These are phyloP conservation scores for Mesembrinibis cayennensis DNA, from an alignment of 2,113 vertebrate genomes.

Conservation along the genomic window DNA sequence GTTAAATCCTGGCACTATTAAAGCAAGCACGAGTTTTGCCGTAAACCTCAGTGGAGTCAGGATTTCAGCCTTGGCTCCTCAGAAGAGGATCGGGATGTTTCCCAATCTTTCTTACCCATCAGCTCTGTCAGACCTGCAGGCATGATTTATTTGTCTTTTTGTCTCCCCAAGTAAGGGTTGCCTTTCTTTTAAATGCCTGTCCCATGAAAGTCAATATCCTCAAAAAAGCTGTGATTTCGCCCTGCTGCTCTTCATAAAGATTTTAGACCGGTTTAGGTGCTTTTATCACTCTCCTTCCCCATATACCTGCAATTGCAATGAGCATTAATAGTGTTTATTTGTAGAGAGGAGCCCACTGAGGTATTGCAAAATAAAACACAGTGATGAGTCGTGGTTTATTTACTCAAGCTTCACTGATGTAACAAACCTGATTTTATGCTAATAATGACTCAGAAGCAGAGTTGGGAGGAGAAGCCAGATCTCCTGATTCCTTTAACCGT, in stretches of 20 bases:
- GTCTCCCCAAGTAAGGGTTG: neutral
- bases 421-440: constrained; percentile 66
- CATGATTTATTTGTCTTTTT: neutral
- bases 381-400: constrained; percentile 64
- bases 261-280: neutral
- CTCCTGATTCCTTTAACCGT: constrained; percentile 28
- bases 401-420: constrained; percentile 64
- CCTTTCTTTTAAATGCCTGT: neutral
- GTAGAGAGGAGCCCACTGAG: constrained; percentile 47
- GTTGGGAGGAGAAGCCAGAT: constrained; percentile 48
- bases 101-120: neutral
- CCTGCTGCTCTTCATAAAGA: neutral
- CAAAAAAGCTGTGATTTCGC: neutral
- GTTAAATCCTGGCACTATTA: neutral
- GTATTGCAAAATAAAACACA: constrained; percentile 64
- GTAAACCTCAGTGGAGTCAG: neutral
- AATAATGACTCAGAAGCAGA: constrained; percentile 56
- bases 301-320: neutral
- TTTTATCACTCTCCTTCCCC: neutral
- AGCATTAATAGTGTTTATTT: constrained; percentile 40
- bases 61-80: constrained; percentile 19
- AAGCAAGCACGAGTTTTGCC: neutral
- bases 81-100: neutral
- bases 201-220: neutral
- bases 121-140: neutral